Evolutionary conservation across 2,113 vertebrate species (phyloP), one percentile per base, ranked within the genome.

Genomic region (Anarrhichthys ocellatus): DNA sequence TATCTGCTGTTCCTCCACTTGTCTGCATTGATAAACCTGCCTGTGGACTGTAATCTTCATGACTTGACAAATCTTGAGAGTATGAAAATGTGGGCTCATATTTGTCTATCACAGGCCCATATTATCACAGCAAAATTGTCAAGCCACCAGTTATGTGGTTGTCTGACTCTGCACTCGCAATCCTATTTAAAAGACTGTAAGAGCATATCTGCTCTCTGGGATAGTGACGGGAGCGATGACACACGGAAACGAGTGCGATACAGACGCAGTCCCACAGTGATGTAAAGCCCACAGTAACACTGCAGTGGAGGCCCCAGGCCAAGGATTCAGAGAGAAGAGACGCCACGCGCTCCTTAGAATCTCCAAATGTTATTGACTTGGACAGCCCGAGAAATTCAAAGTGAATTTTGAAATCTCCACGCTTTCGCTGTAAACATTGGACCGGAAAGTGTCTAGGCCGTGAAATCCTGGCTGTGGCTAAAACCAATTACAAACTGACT

Each of bases 261-360:
- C 81, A 84, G 67, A 82, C 75, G 81, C 58, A 66, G 83, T 83
- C 64, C 40, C 66, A 58, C 44, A 54, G 69, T 80, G 86, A 87
- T 84, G 64, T 82, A 63, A 89, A 54, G 73, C 66, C 73, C 20
- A 34, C 73, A 81, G 78, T 67, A 61, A 58, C 78, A 58, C 78
- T 38, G 74, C 69, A 81, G 71, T 29, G 54, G 58, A 63, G n/a
- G 82, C 86, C 80, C 65, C 32, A 76, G 86, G 87, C 2, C 89
- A 89, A 88, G 86, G 75, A 83, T 90, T 90, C 87, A 65, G 84
- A 73, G 67, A 89, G 84, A 78, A 85, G 88, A 88, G 85, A 84
- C 54, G 87, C 89, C 87, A 80, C 82, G 78, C 82, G 76, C 75
- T 80, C 76, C 75, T 87, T 70, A 46, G 44, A 70, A 77, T 73